Percentiles rank a stretch among this genome's conserved stretches.
These are phyloP conservation scores for Nothobranchius furzeri DNA, from an alignment of 2,113 vertebrate species.

Conservation along the genomic window DNA sequence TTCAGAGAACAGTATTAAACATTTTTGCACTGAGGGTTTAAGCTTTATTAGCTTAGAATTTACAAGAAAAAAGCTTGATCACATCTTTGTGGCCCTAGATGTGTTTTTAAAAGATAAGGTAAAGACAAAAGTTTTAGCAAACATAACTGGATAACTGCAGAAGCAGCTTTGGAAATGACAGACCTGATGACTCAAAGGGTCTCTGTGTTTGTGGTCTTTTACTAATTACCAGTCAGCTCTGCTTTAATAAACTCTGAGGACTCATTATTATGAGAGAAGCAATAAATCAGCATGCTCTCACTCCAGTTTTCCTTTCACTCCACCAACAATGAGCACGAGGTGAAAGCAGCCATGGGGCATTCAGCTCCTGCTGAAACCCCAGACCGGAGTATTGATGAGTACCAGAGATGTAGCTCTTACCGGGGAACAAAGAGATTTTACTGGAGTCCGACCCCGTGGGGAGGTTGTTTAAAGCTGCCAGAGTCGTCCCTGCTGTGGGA, in stretches of 20 bases:
- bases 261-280: constrained; percentile 10
- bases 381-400: constrained; percentile 56
- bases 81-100: too few relatives aligned
- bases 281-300: constrained; percentile 37
- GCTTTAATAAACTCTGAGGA: constrained; percentile 35
- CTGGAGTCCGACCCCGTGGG: constrained; percentile 64
- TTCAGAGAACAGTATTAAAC: too few relatives aligned
- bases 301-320: constrained; percentile 24
- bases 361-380: constrained; percentile 58
- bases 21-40: too few relatives aligned
- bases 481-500: constrained; percentile 46
- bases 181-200: background rate
- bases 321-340: constrained; percentile 1
- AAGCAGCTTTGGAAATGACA: background rate
- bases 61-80: too few relatives aligned
- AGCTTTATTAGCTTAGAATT: too few relatives aligned
- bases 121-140: too few relatives aligned
- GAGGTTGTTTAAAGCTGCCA: constrained; percentile 48
- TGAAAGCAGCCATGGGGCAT: constrained; percentile 38
- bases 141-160: background rate
- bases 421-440: constrained; percentile 73
- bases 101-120: too few relatives aligned
- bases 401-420: constrained; percentile 50
- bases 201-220: background rate
- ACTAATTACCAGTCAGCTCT: background rate